phyloP scores from a whole-genome alignment of 1,140 invertebrate species.

The Augochlora pura region DNA sequence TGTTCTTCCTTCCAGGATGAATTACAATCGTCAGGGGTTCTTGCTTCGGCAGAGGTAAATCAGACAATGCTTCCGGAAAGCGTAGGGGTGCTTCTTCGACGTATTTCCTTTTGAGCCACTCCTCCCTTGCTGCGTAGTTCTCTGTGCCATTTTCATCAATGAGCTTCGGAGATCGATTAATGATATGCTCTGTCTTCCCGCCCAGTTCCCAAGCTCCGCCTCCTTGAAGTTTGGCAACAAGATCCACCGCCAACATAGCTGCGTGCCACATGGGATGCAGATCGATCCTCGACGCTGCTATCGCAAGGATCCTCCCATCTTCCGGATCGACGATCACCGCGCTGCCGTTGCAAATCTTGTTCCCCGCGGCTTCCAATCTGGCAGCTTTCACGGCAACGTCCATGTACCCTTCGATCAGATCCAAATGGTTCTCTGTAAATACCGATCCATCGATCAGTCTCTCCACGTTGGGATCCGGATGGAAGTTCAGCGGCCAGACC shows the following conservation, averaged over 20 bases:
- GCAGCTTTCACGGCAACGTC: conserved; percentile 82
- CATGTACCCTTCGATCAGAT: conserved; percentile 84
- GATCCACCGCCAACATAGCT: conserved; percentile 91
- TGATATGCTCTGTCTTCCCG: neutral
- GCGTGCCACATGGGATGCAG: conserved; percentile 91
- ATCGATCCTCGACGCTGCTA: conserved; percentile 83
- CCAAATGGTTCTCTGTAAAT: conserved; percentile 83
- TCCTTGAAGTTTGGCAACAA: conserved; percentile 90
- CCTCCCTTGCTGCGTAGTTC: conserved; percentile 7
- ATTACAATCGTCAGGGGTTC: conserved; percentile 2
- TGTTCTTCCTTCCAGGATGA: conserved; percentile 41
- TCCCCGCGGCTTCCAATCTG: conserved; percentile 69
- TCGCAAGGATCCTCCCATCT: conserved; percentile 83
- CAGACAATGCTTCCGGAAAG: conserved; percentile 65
- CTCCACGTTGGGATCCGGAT: conserved; percentile 87
- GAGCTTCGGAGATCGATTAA: too few relatives aligned
- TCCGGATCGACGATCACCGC: conserved; percentile 87
- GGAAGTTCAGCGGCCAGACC: conserved; percentile 93
- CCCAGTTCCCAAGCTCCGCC: conserved; percentile 86
- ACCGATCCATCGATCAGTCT: conserved; percentile 82
- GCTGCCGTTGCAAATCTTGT: conserved; percentile 74
- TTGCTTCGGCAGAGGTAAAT: conserved; percentile 54
- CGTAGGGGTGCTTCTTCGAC: conserved; percentile 63
- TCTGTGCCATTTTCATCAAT: neutral
- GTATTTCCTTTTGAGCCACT: conserved; percentile 65